Percentiles rank a stretch among this genome's conserved stretches.
These are phyloP conservation scores for Philaenus spumarius DNA, from an alignment of 1,140 invertebrate species.

Conservation along the genomic window DNA sequence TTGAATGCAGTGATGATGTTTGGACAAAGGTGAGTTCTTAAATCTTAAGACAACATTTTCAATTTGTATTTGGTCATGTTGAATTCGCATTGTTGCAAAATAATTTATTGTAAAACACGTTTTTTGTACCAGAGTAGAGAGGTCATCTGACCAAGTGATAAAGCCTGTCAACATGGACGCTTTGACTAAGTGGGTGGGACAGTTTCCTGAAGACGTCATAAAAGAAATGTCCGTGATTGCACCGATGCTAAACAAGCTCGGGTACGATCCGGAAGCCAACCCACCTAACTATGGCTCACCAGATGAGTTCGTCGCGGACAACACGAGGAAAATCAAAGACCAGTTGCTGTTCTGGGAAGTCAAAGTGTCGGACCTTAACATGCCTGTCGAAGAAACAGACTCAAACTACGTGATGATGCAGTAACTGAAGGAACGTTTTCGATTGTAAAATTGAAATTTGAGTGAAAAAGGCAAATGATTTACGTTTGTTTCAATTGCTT, in stretches of 20 bases:
- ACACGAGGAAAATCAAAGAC: constrained; percentile 50
- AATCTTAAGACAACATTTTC: no score
- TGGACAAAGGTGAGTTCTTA: neutral
- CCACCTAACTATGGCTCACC: constrained; percentile 88
- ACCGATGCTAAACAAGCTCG: constrained; percentile 60
- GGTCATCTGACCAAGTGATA: constrained; percentile 97
- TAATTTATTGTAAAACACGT: neutral
- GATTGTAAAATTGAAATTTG: no score
- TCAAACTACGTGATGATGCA: neutral
- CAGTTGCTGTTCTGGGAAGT: constrained; percentile 33
- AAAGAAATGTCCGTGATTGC: constrained; percentile 73
- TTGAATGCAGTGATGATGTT: no score
- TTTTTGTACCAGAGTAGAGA: constrained; percentile 71
- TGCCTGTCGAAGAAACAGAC: constrained; percentile 1
- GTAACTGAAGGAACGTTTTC: no score
- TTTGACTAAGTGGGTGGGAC: constrained; percentile 92
- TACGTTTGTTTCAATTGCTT: no score
- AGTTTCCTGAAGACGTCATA: constrained; percentile 84
- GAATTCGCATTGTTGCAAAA: neutral
- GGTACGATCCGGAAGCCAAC: constrained; percentile 91
- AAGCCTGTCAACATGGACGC: constrained; percentile 97
- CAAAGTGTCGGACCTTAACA: constrained; percentile 10
- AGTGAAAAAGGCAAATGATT: no score
- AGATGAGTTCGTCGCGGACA: constrained; percentile 74
- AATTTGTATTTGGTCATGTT: no score